Evolutionary conservation across 2,888 invertebrate genomes (phyloP).

Genomic region (Linyphia triangularis): DNA sequence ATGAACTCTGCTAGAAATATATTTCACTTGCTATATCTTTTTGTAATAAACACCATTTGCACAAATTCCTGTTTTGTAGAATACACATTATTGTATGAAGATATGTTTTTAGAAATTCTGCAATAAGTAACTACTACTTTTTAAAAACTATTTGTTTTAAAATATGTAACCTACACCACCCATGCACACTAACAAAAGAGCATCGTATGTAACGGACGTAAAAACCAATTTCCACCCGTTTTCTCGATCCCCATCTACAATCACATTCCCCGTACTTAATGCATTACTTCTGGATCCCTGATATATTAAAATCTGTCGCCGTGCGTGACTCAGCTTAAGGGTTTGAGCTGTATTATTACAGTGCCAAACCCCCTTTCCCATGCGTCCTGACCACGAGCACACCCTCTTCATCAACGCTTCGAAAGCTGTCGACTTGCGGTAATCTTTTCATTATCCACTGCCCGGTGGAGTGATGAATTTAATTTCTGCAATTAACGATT

Average conservation of each 20-base stretch:
- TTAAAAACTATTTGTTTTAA: too few relatives aligned
- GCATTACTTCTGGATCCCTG: neutral
- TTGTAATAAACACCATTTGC: too few relatives aligned
- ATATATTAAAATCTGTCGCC: conserved; percentile 59
- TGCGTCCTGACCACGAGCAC: neutral
- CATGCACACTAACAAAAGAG: too few relatives aligned
- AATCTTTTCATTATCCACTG: conserved; percentile 64
- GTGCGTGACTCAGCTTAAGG: conserved; percentile 24
- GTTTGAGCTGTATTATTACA: conserved; percentile 27
- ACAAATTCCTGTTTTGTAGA: too few relatives aligned
- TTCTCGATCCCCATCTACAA: neutral
- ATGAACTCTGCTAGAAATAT: too few relatives aligned
- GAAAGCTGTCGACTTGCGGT: conserved; percentile 10
- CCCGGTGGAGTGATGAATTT: conserved; percentile 60
- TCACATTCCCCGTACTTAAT: neutral
- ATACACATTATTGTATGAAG: too few relatives aligned
- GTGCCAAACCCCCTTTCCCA: neutral
- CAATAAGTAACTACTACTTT: too few relatives aligned
- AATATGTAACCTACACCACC: too few relatives aligned
- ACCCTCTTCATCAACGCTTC: neutral
- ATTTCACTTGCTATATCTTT: too few relatives aligned
- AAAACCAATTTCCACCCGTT: neutral
- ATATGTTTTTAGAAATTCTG: too few relatives aligned
- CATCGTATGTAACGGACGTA: too few relatives aligned
- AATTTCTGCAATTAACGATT: conserved; percentile 52